These are phyloP conservation scores for Aethes cnicana DNA, from an alignment of 2,888 invertebrate species.

Conservation along the genomic window DNA sequence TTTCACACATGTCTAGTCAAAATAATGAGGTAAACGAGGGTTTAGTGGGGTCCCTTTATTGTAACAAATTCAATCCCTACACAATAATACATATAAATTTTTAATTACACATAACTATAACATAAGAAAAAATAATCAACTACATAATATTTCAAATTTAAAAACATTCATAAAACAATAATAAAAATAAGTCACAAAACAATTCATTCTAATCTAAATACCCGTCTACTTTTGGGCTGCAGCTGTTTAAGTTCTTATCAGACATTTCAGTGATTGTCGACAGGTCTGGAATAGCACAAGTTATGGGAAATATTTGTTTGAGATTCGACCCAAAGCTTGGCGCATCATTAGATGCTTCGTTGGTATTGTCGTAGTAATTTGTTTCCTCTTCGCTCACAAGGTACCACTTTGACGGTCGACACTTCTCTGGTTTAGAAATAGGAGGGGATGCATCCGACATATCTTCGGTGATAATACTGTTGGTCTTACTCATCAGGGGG, in stretches of 20 bases:
- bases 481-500: conserved; percentile 32
- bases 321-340: conserved; percentile 52
- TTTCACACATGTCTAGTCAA: no score
- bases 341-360: conserved; percentile 28
- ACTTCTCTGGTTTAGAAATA: conserved; percentile 22
- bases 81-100: background rate
- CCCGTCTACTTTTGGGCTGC: conserved; percentile 47
- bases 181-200: background rate
- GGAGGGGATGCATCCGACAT: conserved; percentile 49
- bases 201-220: conserved; percentile 40
- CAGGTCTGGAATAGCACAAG: conserved; percentile 65
- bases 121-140: background rate
- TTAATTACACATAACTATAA: background rate
- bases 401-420: conserved; percentile 54
- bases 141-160: conserved; percentile 9
- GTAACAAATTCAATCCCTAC: no score
- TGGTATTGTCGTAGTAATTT: conserved; percentile 30
- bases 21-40: no score
- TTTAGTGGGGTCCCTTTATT: no score
- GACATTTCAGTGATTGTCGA: conserved; percentile 72
- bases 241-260: conserved; percentile 56
- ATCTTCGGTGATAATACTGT: conserved; percentile 66
- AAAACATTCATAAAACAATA: background rate
- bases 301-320: conserved; percentile 61
- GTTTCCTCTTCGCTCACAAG: conserved; percentile 68